Percentiles rank a stretch among this genome's conserved stretches.
Conservation (phyloP, 2,888 invertebrate genomes). For the Blera fallax region DNA sequence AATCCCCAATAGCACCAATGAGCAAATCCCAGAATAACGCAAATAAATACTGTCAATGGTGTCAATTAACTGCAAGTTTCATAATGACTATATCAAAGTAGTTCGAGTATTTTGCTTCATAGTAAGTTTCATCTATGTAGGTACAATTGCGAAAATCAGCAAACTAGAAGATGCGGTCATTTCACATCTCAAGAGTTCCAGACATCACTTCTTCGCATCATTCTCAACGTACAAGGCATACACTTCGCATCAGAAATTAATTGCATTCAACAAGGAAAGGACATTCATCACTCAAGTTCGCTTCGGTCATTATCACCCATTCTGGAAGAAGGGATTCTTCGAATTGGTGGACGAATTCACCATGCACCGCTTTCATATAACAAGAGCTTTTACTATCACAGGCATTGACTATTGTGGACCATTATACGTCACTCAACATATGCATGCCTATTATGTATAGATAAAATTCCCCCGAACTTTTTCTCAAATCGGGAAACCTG, state of each 20-base stretch:
- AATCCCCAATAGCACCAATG: too few species aligned
- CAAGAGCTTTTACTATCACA: neutral
- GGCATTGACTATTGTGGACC: slow-evolving; percentile 25
- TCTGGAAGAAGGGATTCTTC: neutral
- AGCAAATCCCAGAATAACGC: too few species aligned
- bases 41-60: too few species aligned
- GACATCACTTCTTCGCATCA: neutral
- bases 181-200: neutral
- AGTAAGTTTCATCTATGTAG: too few species aligned
- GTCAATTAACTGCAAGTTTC: too few species aligned
- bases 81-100: too few species aligned
- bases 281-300: neutral
- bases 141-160: neutral
- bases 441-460: too few species aligned
- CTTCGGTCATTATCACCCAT: neutral
- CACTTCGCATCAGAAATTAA: neutral
- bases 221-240: neutral
- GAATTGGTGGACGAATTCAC: neutral
- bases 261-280: neutral
- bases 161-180: neutral
- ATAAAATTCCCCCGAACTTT: too few species aligned
- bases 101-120: too few species aligned
- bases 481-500: too few species aligned
- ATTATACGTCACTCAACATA: slow-evolving; percentile 2
- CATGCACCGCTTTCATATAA: neutral